These are phyloP conservation scores for Psittacula derbiana DNA, from an alignment of 2,797 vertebrate genomes.

Conservation along the genomic window DNA sequence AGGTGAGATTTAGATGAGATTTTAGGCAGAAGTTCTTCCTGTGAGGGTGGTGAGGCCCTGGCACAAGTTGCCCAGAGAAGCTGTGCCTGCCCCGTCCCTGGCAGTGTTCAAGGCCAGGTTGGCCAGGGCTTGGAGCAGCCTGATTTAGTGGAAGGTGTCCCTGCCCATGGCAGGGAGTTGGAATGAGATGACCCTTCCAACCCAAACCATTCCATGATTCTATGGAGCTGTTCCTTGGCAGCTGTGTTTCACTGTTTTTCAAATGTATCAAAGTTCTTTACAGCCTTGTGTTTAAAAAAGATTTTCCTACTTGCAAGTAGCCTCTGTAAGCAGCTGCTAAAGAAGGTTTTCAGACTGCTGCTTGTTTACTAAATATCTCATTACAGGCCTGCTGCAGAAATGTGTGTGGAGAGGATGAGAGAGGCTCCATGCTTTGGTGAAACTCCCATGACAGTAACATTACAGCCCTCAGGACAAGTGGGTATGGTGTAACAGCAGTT, in stretches of 20 bases:
- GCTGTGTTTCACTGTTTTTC: neutral
- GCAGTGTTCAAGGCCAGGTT: neutral
- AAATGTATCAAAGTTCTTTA: neutral
- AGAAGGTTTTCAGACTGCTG: neutral
- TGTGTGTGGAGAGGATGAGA: neutral
- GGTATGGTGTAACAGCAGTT: neutral
- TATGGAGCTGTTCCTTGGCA: neutral
- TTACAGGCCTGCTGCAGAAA: neutral
- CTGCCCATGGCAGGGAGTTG: too few relatives aligned
- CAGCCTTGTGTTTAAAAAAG: neutral
- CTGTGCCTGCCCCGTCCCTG: neutral
- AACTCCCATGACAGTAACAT: neutral
- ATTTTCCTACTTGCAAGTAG: neutral
- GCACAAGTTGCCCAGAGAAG: neutral
- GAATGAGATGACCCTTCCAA: neutral
- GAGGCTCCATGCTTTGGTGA: neutral
- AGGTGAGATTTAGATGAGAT: neutral
- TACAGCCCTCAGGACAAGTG: neutral
- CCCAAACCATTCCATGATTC: neutral
- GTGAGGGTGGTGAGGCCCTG: neutral
- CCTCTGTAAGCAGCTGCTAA: neutral
- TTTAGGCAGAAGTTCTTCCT: too few relatives aligned
- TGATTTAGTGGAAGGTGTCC: neutral
- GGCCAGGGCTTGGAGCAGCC: neutral
- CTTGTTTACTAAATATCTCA: neutral